Evolutionary conservation across 2,113 vertebrate species (phyloP).

Genomic region (Promerops cafer): DNA sequence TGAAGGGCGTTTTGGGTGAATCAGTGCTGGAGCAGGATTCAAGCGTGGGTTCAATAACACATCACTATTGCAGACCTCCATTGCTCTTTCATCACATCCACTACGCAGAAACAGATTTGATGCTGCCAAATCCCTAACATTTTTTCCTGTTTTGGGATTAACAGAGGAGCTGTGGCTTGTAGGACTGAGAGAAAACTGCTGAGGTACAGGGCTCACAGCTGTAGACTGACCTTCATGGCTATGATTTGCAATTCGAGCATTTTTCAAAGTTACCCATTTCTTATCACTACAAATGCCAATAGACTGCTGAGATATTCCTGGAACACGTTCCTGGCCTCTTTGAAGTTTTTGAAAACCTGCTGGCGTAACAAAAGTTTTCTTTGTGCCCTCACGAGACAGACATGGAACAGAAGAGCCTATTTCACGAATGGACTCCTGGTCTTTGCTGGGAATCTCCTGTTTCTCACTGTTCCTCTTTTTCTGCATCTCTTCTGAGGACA

Average conservation of each 20-base stretch:
- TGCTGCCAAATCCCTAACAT: background rate
- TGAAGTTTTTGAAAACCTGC: slow-evolving; percentile 45
- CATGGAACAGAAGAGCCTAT: background rate
- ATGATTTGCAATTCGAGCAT: slow-evolving; percentile 26
- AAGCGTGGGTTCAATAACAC: background rate
- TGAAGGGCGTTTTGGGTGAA: background rate
- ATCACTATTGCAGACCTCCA: background rate
- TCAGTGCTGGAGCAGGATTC: background rate
- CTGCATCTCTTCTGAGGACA: slow-evolving; percentile 43
- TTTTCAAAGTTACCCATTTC: slow-evolving; percentile 9
- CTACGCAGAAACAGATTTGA: background rate
- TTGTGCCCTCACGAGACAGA: background rate
- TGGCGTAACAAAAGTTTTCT: background rate
- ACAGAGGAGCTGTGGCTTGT: background rate
- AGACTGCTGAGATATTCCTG: slow-evolving; percentile 6
- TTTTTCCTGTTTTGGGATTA: slow-evolving; percentile 27
- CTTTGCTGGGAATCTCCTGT: slow-evolving; percentile 61
- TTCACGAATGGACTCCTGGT: slow-evolving; percentile 7
- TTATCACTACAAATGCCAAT: background rate
- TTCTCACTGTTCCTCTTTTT: slow-evolving; percentile 39
- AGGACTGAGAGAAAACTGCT: slow-evolving; percentile 2
- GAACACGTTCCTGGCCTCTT: background rate
- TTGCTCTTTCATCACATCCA: background rate
- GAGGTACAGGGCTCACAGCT: slow-evolving; percentile 43
- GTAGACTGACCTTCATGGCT: slow-evolving; percentile 23